A percentile compares a stretch with the other conserved stretches of the same genome.
Conservation (phyloP, 1,140 invertebrate genomes). For the Laodelphax striatellus region DNA sequence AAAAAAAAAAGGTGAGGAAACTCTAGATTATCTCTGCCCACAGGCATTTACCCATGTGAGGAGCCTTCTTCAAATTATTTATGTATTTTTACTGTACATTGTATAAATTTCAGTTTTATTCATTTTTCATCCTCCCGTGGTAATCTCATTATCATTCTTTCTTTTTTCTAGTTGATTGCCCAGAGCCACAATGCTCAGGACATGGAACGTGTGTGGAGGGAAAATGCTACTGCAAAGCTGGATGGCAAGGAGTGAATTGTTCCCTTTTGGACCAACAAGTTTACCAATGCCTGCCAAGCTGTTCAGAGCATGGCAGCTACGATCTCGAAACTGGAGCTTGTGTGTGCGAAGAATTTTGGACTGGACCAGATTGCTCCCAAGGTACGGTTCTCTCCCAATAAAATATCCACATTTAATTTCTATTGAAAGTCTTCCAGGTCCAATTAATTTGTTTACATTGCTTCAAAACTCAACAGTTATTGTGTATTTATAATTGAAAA, state of each 20-base stretch:
- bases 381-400: constrained; percentile 38
- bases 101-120: too few relatives aligned
- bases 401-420: too few relatives aligned
- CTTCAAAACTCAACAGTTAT: too few relatives aligned
- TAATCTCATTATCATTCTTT: neutral
- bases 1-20: too few relatives aligned
- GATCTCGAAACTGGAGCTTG: constrained; percentile 77
- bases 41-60: too few relatives aligned
- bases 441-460: too few relatives aligned
- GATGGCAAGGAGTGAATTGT: constrained; percentile 89
- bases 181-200: constrained; percentile 76
- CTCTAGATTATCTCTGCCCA: too few relatives aligned
- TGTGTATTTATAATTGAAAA: too few relatives aligned
- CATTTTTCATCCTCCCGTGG: too few relatives aligned
- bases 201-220: constrained; percentile 89
- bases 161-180: constrained; percentile 56
- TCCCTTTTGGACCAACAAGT: constrained; percentile 75
- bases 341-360: constrained; percentile 80
- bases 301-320: constrained; percentile 81
- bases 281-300: constrained; percentile 78
- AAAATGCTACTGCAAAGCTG: constrained; percentile 86
- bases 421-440: too few relatives aligned
- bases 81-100: too few relatives aligned
- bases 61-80: too few relatives aligned
- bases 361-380: constrained; percentile 81